Evolutionary conservation across 2,113 vertebrate genomes (phyloP).

Genomic region (Misgurnus mizolepis): DNA sequence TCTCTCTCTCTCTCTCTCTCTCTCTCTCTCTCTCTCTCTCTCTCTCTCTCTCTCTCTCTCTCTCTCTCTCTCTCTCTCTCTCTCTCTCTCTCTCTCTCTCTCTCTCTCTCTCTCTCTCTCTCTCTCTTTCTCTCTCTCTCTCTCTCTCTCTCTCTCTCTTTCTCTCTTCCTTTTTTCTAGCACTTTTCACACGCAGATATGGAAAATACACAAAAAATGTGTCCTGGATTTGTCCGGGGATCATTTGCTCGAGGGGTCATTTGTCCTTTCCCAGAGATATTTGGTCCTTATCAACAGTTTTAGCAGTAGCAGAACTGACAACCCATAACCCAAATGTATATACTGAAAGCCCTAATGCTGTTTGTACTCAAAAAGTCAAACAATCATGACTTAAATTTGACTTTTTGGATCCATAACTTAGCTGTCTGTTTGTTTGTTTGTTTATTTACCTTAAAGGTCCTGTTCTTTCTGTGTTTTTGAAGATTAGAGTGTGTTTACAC

Average conservation of each 20-base stretch:
- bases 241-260: constrained; percentile 22
- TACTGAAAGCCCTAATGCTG: neutral
- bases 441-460: too few species aligned
- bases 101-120: neutral
- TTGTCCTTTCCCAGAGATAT: constrained; percentile 41
- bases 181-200: neutral
- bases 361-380: too few species aligned
- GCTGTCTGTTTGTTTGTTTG: too few species aligned
- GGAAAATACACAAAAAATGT: too few species aligned
- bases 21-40: neutral
- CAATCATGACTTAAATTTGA: too few species aligned
- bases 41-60: neutral
- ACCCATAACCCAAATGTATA: constrained; percentile 30
- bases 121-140: neutral
- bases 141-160: neutral
- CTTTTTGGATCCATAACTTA: too few species aligned
- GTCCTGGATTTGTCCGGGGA: too few species aligned
- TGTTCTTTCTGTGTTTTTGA: too few species aligned
- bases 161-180: neutral
- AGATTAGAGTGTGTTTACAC: too few species aligned
- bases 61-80: neutral
- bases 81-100: neutral
- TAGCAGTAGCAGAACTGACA: constrained; percentile 47
- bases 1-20: neutral
- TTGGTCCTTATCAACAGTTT: constrained; percentile 50